Base-by-base conservation (phyloP, 2,888 invertebrate species). In the Dichetophora obliterata region DNA sequence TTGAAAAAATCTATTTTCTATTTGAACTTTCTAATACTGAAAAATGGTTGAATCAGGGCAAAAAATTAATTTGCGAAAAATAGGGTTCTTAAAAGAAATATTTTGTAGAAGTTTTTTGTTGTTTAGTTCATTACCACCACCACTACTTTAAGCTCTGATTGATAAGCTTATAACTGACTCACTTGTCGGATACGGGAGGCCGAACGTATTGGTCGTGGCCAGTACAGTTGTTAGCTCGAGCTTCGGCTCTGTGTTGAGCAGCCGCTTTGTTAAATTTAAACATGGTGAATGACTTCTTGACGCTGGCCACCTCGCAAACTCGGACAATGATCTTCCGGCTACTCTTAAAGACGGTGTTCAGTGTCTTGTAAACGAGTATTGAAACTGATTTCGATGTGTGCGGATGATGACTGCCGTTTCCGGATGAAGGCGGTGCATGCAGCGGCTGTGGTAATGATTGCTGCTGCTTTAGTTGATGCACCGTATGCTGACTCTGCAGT, bases 151-250 rank as follows among this genome's bases (percentile, higher is more conserved):
- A 11, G 19, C 24, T 59, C 27, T 24, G 1, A 27, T 3, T 22
- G n/a, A n/a, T n/a, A n/a, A n/a, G n/a, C n/a, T 24, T 19, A 22
- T 0, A 11, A 3, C 22, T 14, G 22, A 88, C 90, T 85, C 90
- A 89, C 83, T 91, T 89, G 82, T 88, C 88, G 75, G 88, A 85
- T 31, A 86, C 85, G 0, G 94, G 90, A 77, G 93, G 93, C 85
- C 94, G 94, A 83, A 94, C 95, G 86, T 95, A 95, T 82, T 95
- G 91, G 84, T 95, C 95, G 84, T 95, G 95, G 0, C 95, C 95
- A 8, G 95, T 95, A 2, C 94, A 93, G 89, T 94, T 92, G 80
- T 91, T 93, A 83, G 94, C 93, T 84, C 95, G 94, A 66, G 83
- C 83, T 57, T 86, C 85, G 63, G 88, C 84, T 43, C 88, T 83